Conservation (phyloP, 2,797 vertebrate species). For the Hippocampus kuda region DNA sequence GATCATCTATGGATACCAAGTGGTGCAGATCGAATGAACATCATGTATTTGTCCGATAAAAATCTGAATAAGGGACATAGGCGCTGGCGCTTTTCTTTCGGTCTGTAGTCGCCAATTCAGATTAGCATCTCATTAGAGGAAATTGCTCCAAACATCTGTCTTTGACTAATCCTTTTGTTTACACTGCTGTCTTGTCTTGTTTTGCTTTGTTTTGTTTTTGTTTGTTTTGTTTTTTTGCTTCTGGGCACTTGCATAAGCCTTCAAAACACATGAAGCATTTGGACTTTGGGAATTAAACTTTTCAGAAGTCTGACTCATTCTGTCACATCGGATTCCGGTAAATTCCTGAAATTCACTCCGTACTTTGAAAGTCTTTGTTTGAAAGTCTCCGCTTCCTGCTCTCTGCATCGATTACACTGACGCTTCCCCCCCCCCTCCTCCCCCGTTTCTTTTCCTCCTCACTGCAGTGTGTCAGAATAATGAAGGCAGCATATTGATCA, state of each 20-base stretch:
- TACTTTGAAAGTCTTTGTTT: background rate
- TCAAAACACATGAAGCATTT: conserved; percentile 7
- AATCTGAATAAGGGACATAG: conserved; percentile 13
- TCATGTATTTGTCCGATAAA: conserved; percentile 21
- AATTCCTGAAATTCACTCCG: background rate
- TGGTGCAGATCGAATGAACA: background rate
- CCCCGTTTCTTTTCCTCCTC: background rate
- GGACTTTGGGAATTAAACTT: background rate
- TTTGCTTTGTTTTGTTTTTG: background rate
- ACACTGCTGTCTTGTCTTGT: conserved; percentile 9
- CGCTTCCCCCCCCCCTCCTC: background rate
- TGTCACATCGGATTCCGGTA: background rate
- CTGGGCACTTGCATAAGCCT: conserved; percentile 12
- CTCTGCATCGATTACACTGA: background rate
- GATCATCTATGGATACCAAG: background rate
- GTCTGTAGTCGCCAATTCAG: conserved; percentile 21
- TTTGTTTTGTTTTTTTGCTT: conserved; percentile 1
- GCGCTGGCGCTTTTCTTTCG: conserved; percentile 13
- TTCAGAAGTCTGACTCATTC: background rate
- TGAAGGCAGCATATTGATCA: conserved; percentile 5
- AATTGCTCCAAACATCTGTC: conserved; percentile 39
- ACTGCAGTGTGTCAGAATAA: conserved; percentile 3
- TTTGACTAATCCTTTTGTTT: conserved; percentile 29
- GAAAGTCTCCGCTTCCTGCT: background rate
- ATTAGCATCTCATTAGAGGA: conserved; percentile 45